Conservation (phyloP, 2,888 invertebrate genomes). For the Acanthacorydalis orientalis region DNA sequence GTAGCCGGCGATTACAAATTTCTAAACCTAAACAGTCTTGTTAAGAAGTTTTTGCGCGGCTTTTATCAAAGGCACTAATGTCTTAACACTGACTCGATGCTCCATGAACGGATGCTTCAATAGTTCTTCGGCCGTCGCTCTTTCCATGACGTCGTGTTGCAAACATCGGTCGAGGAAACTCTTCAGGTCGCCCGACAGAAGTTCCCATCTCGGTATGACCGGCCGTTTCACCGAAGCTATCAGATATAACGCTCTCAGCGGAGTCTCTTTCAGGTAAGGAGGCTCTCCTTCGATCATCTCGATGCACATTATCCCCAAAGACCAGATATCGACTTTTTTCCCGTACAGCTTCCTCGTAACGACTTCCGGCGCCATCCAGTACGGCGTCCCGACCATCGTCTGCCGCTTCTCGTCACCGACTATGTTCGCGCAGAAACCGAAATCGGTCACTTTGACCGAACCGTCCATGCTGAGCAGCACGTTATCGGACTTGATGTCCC, state of each 20-base stretch:
- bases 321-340: slow-evolving; percentile 88
- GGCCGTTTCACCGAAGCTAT: slow-evolving; percentile 94
- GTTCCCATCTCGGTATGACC: slow-evolving; percentile 67
- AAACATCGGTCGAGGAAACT: slow-evolving; percentile 79
- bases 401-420: slow-evolving; percentile 87
- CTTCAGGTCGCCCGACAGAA: slow-evolving; percentile 58
- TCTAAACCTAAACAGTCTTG: slow-evolving; percentile 24
- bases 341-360: slow-evolving; percentile 87
- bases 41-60: slow-evolving; percentile 77
- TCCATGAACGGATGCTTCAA: slow-evolving; percentile 64
- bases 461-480: slow-evolving; percentile 74
- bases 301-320: slow-evolving; percentile 95
- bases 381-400: slow-evolving; percentile 96
- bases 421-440: slow-evolving; percentile 96
- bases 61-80: slow-evolving; percentile 75
- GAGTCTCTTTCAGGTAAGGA: slow-evolving; percentile 90
- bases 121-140: slow-evolving; percentile 62
- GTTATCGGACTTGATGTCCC: slow-evolving; percentile 97
- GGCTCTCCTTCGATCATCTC: slow-evolving; percentile 96
- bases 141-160: slow-evolving; percentile 62
- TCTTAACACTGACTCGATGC: slow-evolving; percentile 62
- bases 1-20: background rate
- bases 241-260: slow-evolving; percentile 77
- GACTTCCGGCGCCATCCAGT: slow-evolving; percentile 97
- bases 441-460: slow-evolving; percentile 83